phyloP scores from a whole-genome alignment of 1,140 invertebrate species.

The Capitella teleta region DNA sequence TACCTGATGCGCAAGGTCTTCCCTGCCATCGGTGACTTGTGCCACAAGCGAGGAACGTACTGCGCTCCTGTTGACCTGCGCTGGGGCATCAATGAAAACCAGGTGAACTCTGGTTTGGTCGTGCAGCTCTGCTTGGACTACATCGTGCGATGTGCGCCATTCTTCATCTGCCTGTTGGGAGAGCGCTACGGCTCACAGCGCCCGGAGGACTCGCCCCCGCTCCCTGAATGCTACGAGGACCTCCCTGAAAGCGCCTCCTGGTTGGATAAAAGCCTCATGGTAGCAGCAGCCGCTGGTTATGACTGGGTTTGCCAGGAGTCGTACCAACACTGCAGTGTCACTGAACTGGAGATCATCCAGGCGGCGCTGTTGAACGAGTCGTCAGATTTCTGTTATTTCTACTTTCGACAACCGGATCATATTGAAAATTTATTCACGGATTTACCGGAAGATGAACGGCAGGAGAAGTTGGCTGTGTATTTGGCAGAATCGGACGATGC shows the following conservation, averaged over 20 bases:
- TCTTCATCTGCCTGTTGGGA: slow-evolving; percentile 34
- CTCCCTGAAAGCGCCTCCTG: slow-evolving; percentile 19
- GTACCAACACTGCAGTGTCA: slow-evolving; percentile 28
- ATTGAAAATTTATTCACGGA: slow-evolving; percentile 24
- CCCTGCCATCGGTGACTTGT: slow-evolving; percentile 23
- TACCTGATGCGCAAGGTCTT: slow-evolving; percentile 23
- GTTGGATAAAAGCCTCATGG: slow-evolving; percentile 28
- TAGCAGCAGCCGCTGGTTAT: slow-evolving; percentile 30
- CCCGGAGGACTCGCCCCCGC: slow-evolving; percentile 12
- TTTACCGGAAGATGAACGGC: slow-evolving; percentile 17
- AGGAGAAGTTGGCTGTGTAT: slow-evolving; percentile 10
- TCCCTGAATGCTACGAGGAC: slow-evolving; percentile 15
- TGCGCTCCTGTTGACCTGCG: slow-evolving; percentile 28
- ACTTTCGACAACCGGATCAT: slow-evolving; percentile 36
- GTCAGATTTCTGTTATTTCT: slow-evolving; percentile 21
- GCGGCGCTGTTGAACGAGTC: slow-evolving; percentile 26
- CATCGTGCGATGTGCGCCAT: slow-evolving; percentile 27
- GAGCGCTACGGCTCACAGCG: slow-evolving; percentile 33
- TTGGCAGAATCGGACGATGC: slow-evolving; percentile 25
- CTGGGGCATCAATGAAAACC: slow-evolving; percentile 20
- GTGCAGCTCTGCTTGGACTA: slow-evolving; percentile 26
- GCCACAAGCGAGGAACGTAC: slow-evolving; percentile 20
- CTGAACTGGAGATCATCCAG: slow-evolving; percentile 36
- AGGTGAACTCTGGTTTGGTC: slow-evolving; percentile 19
- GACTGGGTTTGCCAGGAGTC: slow-evolving; percentile 27